Conservation (phyloP, 1,140 invertebrate genomes). For the Nymphalis io region DNA sequence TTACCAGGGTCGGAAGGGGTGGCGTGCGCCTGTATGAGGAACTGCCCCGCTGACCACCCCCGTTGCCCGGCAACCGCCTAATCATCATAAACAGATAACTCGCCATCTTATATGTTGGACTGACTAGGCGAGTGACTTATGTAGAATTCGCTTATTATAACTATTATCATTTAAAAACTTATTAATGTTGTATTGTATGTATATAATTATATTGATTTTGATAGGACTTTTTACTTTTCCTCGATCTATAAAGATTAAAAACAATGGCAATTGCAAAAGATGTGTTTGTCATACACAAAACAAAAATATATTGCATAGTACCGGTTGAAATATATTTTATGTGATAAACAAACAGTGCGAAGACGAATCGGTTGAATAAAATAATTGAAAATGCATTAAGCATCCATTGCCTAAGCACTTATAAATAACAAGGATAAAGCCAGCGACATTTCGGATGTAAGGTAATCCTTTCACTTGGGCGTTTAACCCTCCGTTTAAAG, state of each 20-base stretch:
- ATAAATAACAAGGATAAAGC: slow-evolving; percentile 40
- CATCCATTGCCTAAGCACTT: slow-evolving; percentile 25
- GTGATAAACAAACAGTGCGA: neutral
- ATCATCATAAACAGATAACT: slow-evolving; percentile 80
- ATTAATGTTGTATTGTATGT: no score
- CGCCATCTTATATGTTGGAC: slow-evolving; percentile 67
- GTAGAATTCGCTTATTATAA: neutral
- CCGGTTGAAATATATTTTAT: no score
- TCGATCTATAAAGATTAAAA: no score
- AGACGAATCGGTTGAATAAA: neutral
- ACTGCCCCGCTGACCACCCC: slow-evolving; percentile 70
- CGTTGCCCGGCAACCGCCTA: slow-evolving; percentile 76
- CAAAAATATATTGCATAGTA: no score
- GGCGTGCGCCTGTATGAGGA: slow-evolving; percentile 65
- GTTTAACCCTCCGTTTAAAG: slow-evolving; percentile 77
- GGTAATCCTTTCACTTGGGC: slow-evolving; percentile 76
- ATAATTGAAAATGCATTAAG: slow-evolving; percentile 10
- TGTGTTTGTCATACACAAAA: no score
- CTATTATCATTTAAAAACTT: no score
- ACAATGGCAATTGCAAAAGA: no score
- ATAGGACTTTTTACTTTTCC: no score
- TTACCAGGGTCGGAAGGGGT: slow-evolving; percentile 60
- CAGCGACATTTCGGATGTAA: slow-evolving; percentile 44
- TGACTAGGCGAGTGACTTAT: neutral
- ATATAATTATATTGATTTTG: no score